Percentiles rank a stretch among this genome's conserved stretches.
These are phyloP conservation scores for Heteromormyrus szaboi DNA, from an alignment of 2,797 vertebrate species.

Conservation along the genomic window DNA sequence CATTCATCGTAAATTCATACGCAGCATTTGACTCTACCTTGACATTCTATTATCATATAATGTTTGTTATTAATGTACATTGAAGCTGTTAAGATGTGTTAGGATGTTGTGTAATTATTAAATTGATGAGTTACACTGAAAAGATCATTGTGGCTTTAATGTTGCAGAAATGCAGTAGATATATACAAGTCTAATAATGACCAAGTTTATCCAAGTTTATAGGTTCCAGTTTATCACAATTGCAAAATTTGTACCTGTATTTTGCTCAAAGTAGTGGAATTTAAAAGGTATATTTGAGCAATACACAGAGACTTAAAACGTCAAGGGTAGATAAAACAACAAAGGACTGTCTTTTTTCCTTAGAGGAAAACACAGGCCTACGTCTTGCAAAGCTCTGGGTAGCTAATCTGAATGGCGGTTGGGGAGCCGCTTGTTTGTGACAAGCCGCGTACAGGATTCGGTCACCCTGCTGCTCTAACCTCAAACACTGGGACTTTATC, in stretches of 20 bases:
- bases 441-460: neutral
- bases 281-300: neutral
- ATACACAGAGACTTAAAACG: neutral
- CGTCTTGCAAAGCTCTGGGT: neutral
- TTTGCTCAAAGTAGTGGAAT: neutral
- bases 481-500: neutral
- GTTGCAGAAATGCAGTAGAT: neutral
- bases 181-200: neutral
- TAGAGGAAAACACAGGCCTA: neutral
- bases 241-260: constrained; percentile 2
- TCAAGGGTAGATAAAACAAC: neutral
- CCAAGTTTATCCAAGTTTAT: neutral
- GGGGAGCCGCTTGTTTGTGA: neutral
- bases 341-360: neutral
- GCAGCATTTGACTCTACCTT: neutral
- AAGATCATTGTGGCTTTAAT: neutral
- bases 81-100: neutral
- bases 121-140: neutral
- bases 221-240: neutral
- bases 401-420: neutral
- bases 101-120: neutral
- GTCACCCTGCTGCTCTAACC: constrained; percentile 10
- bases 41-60: neutral
- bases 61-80: neutral
- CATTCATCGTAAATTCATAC: neutral